Base-by-base conservation (phyloP, 2,113 vertebrate genomes). In the Aptenodytes forsteri region DNA sequence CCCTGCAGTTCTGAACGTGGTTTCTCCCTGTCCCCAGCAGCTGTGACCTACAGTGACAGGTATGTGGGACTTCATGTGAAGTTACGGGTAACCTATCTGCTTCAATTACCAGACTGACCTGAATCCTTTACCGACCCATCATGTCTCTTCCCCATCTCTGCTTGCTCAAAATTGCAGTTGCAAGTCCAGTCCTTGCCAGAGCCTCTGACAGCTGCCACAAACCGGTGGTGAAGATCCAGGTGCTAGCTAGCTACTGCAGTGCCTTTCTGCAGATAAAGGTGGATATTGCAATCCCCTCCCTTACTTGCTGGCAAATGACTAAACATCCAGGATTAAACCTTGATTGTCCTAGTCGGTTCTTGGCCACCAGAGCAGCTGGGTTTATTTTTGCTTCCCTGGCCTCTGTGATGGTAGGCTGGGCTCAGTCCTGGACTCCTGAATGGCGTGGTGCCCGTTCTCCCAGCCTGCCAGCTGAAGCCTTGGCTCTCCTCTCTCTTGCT, bases 381-480 rank as follows among this genome's bases (percentile, higher is more conserved):
- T 82, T 95, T 90, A 26, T 87, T 89, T 94, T 73, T 85, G 79
- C 47, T 76, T 79, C 49, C 36, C 73, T 86, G 87, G 89, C 85
- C 36, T 56, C 15, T 47, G 64, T 2, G 6, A 1, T 29, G 44
- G 29, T 17, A 72, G 81, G 59, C 77, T 71, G 66, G 79, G 83
- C 86, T 93, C n/a, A 5, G 55, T 36, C 34, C 75, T 91, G 78
- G 56, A 20, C 61, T 91, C 67, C 56, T 19, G 40, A 1, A 18
- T 79, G 88, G 90, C 58, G 0, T 3, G 16, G 52, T 95, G 96
- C 93, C 90, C 9, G 0, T 40, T 59, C 32, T 92, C 27, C 76
- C 72, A 36, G 79, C 49, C 67, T 86, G 79, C 83, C 86, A 95
- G 80, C 86, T 47, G 42, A 16, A 78, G 29, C 83, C 70, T 93